These are phyloP conservation scores for Agonopterix alstromeriana DNA, from an alignment of 2,888 invertebrate species.

Conservation along the genomic window DNA sequence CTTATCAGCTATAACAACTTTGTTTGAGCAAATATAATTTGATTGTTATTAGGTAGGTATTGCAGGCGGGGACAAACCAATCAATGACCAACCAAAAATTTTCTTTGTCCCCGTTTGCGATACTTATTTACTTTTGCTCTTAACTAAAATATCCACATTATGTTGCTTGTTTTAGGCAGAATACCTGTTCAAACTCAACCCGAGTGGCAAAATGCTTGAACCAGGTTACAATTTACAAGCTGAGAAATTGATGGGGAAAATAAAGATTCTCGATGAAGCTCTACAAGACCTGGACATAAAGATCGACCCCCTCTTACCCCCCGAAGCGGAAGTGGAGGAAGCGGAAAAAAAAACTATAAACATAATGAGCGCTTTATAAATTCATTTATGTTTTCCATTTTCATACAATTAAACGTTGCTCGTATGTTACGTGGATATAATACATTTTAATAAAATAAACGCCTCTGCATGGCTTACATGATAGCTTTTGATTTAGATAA, in stretches of 20 bases:
- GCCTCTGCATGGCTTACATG: no score
- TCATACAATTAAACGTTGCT: neutral
- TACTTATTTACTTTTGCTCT: no score
- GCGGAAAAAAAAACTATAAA: conserved; percentile 24
- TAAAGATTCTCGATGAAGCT: conserved; percentile 62
- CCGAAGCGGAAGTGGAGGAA: conserved; percentile 26
- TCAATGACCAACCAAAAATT: no score
- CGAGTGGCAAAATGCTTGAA: conserved; percentile 82
- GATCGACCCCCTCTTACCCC: conserved; percentile 50
- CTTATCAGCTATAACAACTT: no score
- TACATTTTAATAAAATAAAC: no score
- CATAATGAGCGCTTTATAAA: conserved; percentile 41
- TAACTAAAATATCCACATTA: no score
- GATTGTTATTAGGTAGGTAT: no score
- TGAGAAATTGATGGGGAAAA: conserved; percentile 64
- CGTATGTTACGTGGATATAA: no score
- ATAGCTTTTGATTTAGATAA: no score
- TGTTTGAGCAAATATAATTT: no score
- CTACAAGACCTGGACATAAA: conserved; percentile 53
- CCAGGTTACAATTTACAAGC: conserved; percentile 79
- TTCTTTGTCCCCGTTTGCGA: no score
- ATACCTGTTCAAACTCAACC: conserved; percentile 81
- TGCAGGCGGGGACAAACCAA: no score
- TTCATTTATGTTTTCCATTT: neutral
- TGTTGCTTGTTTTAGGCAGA: conserved; percentile 68